Evolutionary conservation across 2,797 vertebrate species (phyloP).

Genomic region (Synanceia verrucosa): DNA sequence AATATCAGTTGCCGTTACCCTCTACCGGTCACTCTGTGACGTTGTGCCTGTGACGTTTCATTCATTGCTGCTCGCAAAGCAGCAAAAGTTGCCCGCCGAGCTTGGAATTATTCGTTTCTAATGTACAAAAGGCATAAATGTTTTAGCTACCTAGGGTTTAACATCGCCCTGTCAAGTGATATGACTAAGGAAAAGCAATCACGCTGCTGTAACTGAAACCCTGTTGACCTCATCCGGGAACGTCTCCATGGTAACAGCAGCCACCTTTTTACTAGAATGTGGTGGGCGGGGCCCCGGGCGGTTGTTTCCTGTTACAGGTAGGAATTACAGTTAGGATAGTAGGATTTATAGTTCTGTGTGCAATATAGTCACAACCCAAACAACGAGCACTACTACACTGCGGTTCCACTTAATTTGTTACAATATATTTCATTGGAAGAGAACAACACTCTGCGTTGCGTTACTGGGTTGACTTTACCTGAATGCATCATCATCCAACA

Average conservation of each 20-base stretch:
- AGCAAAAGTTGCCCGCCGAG: not conserved
- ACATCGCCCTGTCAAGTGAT: not conserved
- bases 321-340: too few species aligned
- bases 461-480: conserved; percentile 9
- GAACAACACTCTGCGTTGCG: too few species aligned
- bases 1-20: conserved; percentile 8
- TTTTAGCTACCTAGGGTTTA: not conserved
- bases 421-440: not conserved
- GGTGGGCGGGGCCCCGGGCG: not conserved
- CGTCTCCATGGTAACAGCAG: conserved; percentile 43
- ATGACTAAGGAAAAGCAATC: not conserved
- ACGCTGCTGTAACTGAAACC: conserved; percentile 33
- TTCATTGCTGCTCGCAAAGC: not conserved
- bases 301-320: not conserved
- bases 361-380: not conserved
- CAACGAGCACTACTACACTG: too few species aligned
- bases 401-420: not conserved
- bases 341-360: not conserved
- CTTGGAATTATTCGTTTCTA: not conserved
- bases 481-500: not conserved
- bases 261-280: conserved; percentile 9
- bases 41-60: not conserved
- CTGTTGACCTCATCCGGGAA: conserved; percentile 19
- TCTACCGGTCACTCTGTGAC: not conserved
- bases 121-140: not conserved